Percentiles rank a stretch among this genome's conserved stretches.
These are phyloP conservation scores for Indicator indicator DNA, from an alignment of 2,113 vertebrate genomes.

Conservation along the genomic window DNA sequence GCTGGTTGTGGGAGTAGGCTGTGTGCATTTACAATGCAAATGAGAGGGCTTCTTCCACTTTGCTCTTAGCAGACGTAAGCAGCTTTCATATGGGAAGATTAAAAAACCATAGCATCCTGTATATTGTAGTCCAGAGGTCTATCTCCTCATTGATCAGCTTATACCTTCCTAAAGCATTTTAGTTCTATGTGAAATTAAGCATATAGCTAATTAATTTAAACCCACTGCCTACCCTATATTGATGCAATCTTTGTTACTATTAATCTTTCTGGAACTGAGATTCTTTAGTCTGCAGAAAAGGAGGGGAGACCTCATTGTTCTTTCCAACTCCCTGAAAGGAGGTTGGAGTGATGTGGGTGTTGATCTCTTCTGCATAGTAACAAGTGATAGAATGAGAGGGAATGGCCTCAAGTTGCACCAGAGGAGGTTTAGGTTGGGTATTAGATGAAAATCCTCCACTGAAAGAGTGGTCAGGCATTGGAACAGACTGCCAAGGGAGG, in stretches of 20 bases:
- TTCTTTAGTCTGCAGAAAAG: too few relatives aligned
- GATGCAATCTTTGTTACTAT: neutral
- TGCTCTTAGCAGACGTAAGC: neutral
- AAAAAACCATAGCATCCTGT: neutral
- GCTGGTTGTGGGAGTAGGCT: neutral
- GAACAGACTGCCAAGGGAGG: too few relatives aligned
- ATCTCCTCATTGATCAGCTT: neutral
- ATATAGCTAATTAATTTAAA: neutral
- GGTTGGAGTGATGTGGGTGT: too few relatives aligned
- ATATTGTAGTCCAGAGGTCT: neutral
- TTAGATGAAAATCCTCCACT: too few relatives aligned
- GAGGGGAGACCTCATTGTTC: too few relatives aligned
- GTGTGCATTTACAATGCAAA: conserved; percentile 20
- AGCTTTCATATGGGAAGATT: neutral
- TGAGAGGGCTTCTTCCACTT: neutral
- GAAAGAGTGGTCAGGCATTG: too few relatives aligned
- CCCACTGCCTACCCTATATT: neutral
- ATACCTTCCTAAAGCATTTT: neutral
- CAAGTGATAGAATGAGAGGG: too few relatives aligned
- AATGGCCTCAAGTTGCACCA: too few relatives aligned
- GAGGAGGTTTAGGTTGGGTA: too few relatives aligned
- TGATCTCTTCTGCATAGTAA: too few relatives aligned
- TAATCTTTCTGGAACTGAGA: neutral
- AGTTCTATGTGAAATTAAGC: neutral
- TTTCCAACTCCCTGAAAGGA: too few relatives aligned